Evolutionary conservation across 2,113 vertebrate species (phyloP).

Genomic region (Spilogale gracilis): DNA sequence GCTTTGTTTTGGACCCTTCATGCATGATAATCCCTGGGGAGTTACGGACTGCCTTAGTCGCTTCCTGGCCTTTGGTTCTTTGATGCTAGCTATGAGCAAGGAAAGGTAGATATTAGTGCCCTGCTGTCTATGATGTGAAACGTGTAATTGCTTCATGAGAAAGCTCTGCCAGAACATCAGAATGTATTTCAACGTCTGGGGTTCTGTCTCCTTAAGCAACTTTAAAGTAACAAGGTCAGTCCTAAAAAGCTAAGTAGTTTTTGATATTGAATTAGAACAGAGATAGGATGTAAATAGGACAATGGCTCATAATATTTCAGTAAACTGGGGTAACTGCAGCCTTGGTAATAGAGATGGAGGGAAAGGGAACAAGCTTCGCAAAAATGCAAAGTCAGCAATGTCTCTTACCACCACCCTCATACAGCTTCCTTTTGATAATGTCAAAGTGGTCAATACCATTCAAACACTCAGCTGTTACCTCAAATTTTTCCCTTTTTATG

Average conservation of each 20-base stretch:
- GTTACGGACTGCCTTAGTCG: background rate
- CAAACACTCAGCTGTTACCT: background rate
- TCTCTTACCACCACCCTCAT: background rate
- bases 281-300: background rate
- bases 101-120: background rate
- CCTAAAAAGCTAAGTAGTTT: background rate
- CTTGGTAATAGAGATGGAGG: background rate
- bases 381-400: background rate
- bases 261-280: background rate
- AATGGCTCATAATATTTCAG: background rate
- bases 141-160: background rate
- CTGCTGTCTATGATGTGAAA: background rate
- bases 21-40: background rate
- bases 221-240: background rate
- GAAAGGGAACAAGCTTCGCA: background rate
- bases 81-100: background rate
- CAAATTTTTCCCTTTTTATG: background rate
- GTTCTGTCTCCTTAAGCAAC: background rate
- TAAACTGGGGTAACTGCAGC: background rate
- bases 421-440: background rate
- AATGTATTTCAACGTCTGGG: background rate
- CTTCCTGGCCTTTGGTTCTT: background rate
- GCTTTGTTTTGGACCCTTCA: background rate
- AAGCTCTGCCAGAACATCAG: background rate
- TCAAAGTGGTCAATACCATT: background rate